These are phyloP conservation scores for Mustela erminea DNA, from an alignment of 2,797 vertebrate species.

Conservation along the genomic window DNA sequence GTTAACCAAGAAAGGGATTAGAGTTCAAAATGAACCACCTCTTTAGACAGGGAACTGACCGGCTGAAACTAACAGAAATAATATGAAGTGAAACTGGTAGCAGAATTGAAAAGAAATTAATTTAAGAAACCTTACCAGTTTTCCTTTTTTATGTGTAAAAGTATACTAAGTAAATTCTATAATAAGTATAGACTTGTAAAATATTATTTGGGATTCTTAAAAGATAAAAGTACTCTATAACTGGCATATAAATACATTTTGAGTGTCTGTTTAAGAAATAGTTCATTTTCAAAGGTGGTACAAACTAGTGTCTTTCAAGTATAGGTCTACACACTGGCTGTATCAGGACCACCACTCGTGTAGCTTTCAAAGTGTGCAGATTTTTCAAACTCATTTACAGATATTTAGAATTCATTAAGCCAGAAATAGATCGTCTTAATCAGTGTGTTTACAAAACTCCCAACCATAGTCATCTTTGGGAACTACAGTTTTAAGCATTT, in stretches of 20 bases:
- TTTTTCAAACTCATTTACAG: constrained; percentile 25
- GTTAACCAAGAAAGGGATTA: constrained; percentile 76
- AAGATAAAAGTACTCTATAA: not conserved
- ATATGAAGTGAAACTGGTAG: constrained; percentile 72
- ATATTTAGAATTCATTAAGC: constrained; percentile 24
- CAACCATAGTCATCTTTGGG: not conserved
- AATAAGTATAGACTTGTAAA: not conserved
- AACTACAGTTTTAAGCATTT: constrained; percentile 38
- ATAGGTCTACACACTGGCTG: not conserved
- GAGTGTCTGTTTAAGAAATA: constrained; percentile 36
- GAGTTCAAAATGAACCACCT: constrained; percentile 69
- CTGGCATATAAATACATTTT: constrained; percentile 31
- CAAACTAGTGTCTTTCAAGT: not conserved
- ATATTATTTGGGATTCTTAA: constrained; percentile 44
- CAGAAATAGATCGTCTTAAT: not conserved
- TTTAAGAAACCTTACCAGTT: constrained; percentile 65
- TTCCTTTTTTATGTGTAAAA: constrained; percentile 61
- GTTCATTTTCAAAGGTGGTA: constrained; percentile 43
- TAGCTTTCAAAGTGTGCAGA: constrained; percentile 3
- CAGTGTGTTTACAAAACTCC: not conserved
- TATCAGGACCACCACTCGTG: not conserved
- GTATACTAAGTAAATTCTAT: constrained; percentile 44
- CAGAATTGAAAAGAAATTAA: constrained; percentile 77
- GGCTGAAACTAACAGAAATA: constrained; percentile 65
- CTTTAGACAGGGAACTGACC: constrained; percentile 72